phyloP scores from a whole-genome alignment of 2,113 vertebrate species.

The Rhabdornis inornatus region DNA sequence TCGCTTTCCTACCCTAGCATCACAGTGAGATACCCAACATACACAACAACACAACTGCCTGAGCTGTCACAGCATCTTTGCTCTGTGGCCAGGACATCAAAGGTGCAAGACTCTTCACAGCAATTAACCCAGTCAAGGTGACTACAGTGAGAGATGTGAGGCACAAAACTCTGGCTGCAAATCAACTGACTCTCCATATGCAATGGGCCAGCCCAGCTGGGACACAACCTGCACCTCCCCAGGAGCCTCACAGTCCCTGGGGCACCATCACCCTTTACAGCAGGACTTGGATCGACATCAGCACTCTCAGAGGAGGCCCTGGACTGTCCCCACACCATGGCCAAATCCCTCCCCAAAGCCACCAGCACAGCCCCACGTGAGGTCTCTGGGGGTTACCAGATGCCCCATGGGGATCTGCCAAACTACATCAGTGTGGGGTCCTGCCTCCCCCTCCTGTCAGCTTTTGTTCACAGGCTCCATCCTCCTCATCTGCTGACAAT shows the following conservation, averaged over 20 bases:
- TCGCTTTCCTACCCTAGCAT: neutral
- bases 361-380: neutral
- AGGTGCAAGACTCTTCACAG: neutral
- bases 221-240: neutral
- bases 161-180: neutral
- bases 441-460: neutral
- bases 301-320: neutral
- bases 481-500: neutral
- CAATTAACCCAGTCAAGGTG: neutral
- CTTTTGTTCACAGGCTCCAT: neutral
- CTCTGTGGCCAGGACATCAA: neutral
- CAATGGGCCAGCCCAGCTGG: neutral
- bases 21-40: neutral
- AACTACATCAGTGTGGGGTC: fast-evolving
- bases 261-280: neutral
- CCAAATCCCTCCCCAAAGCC: neutral
- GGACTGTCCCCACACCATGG: neutral
- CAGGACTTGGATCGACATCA: neutral
- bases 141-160: fast-evolving
- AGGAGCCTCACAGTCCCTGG: neutral
- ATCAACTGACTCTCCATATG: neutral
- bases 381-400: neutral
- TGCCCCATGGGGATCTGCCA: neutral
- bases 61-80: neutral
- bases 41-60: neutral